phyloP scores from a whole-genome alignment of 2,113 vertebrate species.

The Penelope pileata region DNA sequence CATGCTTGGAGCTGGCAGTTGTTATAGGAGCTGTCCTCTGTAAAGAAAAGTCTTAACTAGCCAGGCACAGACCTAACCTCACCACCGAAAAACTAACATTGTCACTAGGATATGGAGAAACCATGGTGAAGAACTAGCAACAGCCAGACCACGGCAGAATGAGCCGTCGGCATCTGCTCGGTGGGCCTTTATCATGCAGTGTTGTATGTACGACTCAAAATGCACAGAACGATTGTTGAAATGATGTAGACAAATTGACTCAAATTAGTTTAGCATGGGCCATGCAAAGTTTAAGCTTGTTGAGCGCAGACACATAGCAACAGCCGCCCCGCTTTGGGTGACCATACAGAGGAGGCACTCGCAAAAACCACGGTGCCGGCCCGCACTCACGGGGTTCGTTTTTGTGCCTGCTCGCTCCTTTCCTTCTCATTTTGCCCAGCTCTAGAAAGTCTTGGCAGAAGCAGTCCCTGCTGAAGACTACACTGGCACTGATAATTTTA shows the following conservation, averaged over 20 bases:
- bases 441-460: constrained; percentile 14
- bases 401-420: background rate
- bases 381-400: fast-evolving
- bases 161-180: constrained; percentile 78
- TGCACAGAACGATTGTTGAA: constrained; percentile 77
- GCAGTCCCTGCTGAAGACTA: constrained; percentile 18
- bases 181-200: constrained; percentile 76
- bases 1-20: constrained; percentile 70
- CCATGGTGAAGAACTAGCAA: constrained; percentile 84
- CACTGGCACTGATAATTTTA: constrained; percentile 44
- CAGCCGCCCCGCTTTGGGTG: constrained; percentile 30
- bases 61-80: constrained; percentile 76
- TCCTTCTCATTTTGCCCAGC: background rate
- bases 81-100: constrained; percentile 82
- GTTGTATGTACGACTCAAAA: constrained; percentile 76
- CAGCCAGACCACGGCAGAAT: constrained; percentile 68
- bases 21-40: constrained; percentile 72
- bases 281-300: constrained; percentile 81
- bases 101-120: constrained; percentile 86
- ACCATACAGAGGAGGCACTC: fast-evolving
- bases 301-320: constrained; percentile 80
- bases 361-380: background rate
- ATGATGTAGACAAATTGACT: constrained; percentile 88
- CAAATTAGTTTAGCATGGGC: constrained; percentile 85
- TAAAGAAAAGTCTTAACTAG: constrained; percentile 77